Conservation (phyloP, 2,888 invertebrate species). For the Cheilosia impressa region DNA sequence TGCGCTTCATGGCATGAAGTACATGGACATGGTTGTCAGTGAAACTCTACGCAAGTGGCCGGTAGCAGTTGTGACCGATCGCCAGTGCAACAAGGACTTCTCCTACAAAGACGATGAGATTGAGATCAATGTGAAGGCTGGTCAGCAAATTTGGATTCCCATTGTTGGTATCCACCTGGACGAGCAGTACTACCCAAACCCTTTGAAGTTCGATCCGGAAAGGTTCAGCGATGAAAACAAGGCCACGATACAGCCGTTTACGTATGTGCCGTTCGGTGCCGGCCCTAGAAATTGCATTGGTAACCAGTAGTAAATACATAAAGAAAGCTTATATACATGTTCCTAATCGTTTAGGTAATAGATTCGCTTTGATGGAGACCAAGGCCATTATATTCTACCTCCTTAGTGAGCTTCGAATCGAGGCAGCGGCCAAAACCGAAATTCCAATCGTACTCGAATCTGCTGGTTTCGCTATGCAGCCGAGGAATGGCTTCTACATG, state of each 20-base stretch:
- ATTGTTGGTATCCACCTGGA: constrained; percentile 84
- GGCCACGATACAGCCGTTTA: constrained; percentile 83
- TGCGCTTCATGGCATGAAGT: constrained; percentile 85
- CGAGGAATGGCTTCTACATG: constrained; percentile 81
- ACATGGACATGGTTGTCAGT: constrained; percentile 85
- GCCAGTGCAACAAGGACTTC: constrained; percentile 85
- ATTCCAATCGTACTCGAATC: constrained; percentile 78
- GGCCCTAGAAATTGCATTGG: constrained; percentile 88
- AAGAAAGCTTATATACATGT: neutral
- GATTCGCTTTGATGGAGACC: constrained; percentile 82
- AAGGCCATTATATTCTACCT: constrained; percentile 81
- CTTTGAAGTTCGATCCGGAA: constrained; percentile 86
- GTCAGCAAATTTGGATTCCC: constrained; percentile 81
- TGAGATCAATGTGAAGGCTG: constrained; percentile 79
- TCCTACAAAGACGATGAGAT: constrained; percentile 79
- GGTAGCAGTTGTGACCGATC: constrained; percentile 83
- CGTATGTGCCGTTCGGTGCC: constrained; percentile 85
- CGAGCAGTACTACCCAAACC: constrained; percentile 85
- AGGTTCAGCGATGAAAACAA: constrained; percentile 86
- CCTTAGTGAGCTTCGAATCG: constrained; percentile 79
- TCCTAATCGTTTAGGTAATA: constrained; percentile 78
- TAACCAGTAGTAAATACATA: constrained; percentile 47
- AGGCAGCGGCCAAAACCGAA: constrained; percentile 77
- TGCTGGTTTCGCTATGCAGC: constrained; percentile 77
- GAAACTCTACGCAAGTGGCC: constrained; percentile 86